phyloP scores from a whole-genome alignment of 1,140 invertebrate species.

The Nixonia krombeini region DNA sequence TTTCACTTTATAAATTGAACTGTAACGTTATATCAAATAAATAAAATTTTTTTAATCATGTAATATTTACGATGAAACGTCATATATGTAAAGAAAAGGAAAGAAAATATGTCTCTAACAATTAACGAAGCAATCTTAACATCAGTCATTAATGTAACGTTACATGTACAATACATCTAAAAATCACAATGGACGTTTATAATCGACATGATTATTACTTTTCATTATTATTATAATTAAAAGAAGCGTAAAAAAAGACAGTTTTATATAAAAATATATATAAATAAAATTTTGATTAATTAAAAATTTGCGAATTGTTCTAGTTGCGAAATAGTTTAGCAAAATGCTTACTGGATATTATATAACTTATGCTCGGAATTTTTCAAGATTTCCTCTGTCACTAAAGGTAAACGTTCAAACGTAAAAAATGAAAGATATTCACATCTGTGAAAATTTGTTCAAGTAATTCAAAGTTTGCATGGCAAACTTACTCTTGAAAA shows the following conservation, averaged over 20 bases:
- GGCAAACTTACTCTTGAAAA: slow-evolving; percentile 64
- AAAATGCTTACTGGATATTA: too few relatives aligned
- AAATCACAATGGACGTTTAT: slow-evolving; percentile 8
- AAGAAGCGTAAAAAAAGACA: not conserved
- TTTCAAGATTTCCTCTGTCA: not conserved
- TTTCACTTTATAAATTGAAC: too few relatives aligned
- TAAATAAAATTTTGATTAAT: not conserved
- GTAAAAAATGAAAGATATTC: not conserved
- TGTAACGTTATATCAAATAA: too few relatives aligned
- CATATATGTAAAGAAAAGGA: too few relatives aligned
- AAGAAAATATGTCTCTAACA: not conserved
- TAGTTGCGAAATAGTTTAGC: not conserved
- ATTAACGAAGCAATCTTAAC: not conserved
- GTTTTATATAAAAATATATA: slow-evolving; percentile 2
- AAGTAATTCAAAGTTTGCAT: slow-evolving; percentile 66
- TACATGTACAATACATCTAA: slow-evolving; percentile 13
- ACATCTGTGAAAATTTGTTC: slow-evolving; percentile 21
- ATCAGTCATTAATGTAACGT: slow-evolving; percentile 1
- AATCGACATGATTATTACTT: slow-evolving; percentile 1
- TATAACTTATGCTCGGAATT: not conserved
- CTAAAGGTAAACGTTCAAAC: too few relatives aligned
- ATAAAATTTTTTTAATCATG: not conserved
- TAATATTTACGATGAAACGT: not conserved
- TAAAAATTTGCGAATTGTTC: not conserved
- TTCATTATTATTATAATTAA: not conserved